phyloP scores from a whole-genome alignment of 2,888 invertebrate species.

The Drosophila mettleri region DNA sequence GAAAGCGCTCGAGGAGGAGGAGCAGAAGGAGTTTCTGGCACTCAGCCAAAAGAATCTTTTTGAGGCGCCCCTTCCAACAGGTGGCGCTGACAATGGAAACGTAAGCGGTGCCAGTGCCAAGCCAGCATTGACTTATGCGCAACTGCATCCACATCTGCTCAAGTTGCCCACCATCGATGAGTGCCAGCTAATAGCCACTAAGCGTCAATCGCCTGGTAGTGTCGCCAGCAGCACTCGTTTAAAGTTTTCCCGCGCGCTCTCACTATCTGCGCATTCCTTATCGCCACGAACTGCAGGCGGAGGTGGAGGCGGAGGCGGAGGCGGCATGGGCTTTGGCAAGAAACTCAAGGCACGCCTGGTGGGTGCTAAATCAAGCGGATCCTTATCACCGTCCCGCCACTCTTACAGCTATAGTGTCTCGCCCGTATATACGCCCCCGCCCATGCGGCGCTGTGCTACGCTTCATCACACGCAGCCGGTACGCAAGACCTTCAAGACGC shows the following conservation, averaged over 20 bases:
- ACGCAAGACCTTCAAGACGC: constrained; percentile 81
- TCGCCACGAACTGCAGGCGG: constrained; percentile 55
- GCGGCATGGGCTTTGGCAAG: constrained; percentile 59
- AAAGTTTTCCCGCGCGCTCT: constrained; percentile 80
- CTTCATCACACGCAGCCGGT: constrained; percentile 83
- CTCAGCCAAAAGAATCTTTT: constrained; percentile 83
- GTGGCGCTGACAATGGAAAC: constrained; percentile 33
- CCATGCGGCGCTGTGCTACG: constrained; percentile 83
- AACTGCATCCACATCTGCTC: constrained; percentile 80
- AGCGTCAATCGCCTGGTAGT: constrained; percentile 49
- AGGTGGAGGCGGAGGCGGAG: constrained; percentile 24
- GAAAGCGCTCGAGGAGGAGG: constrained; percentile 85
- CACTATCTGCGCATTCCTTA: constrained; percentile 82
- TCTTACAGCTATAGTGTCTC: constrained; percentile 78
- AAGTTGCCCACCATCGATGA: constrained; percentile 84
- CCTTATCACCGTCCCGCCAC: constrained; percentile 76
- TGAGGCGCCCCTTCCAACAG: constrained; percentile 69
- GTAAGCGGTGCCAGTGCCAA: constrained; percentile 18
- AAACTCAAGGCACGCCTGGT: constrained; percentile 73
- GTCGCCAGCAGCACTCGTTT: constrained; percentile 58
- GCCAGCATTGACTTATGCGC: constrained; percentile 68
- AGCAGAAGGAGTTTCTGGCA: constrained; percentile 83
- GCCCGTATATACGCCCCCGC: constrained; percentile 83
- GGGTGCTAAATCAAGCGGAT: constrained; percentile 72
- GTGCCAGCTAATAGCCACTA: constrained; percentile 73